These are phyloP conservation scores for Lutraria rhynchaena DNA, from an alignment of 1,140 invertebrate genomes.

Conservation along the genomic window DNA sequence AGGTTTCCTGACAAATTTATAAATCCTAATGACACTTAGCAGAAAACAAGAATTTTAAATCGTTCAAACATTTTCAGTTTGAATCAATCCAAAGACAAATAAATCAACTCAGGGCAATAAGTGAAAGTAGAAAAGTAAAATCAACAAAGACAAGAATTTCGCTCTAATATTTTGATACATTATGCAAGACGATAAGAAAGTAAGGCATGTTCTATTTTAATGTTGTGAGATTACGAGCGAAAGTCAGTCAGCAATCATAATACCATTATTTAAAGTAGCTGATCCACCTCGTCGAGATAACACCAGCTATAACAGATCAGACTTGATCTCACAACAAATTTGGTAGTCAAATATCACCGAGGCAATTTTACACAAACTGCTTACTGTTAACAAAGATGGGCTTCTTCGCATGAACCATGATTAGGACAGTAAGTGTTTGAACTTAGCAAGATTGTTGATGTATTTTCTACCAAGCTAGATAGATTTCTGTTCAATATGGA, in stretches of 20 bases:
- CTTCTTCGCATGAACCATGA: too few relatives aligned
- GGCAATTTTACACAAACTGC: not conserved
- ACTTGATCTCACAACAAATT: constrained; percentile 9
- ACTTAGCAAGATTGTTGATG: too few relatives aligned
- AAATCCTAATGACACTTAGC: too few relatives aligned
- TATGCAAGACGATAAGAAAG: constrained; percentile 13
- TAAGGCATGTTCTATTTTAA: constrained; percentile 29
- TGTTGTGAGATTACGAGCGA: constrained; percentile 30
- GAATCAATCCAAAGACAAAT: too few relatives aligned
- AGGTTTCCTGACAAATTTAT: too few relatives aligned
- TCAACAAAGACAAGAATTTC: not conserved
- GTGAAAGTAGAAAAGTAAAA: constrained; percentile 15
- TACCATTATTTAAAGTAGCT: constrained; percentile 42
- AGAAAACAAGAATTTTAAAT: too few relatives aligned
- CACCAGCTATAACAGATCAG: not conserved
- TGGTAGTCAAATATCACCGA: constrained; percentile 21
- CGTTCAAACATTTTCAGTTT: too few relatives aligned
- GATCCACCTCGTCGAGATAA: constrained; percentile 20
- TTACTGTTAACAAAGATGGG: too few relatives aligned
- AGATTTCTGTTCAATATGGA: too few relatives aligned
- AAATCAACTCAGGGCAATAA: not conserved
- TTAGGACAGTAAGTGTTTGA: too few relatives aligned
- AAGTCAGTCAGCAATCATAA: constrained; percentile 38
- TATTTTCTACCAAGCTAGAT: too few relatives aligned
- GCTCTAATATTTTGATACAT: constrained; percentile 7